Base-by-base conservation (phyloP, 2,888 invertebrate genomes). In the Arrhopalites spinosus region DNA sequence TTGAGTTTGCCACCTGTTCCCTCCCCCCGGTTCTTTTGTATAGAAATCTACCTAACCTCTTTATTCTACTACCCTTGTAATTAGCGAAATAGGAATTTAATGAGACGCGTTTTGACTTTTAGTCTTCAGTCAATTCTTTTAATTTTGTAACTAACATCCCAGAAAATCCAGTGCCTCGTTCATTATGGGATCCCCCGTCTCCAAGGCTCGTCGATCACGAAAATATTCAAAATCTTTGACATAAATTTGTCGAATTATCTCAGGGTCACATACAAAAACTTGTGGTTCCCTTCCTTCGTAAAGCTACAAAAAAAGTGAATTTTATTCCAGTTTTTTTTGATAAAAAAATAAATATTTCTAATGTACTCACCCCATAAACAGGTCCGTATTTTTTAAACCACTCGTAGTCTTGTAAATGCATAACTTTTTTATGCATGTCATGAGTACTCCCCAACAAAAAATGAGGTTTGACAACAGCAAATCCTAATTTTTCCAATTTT, bases 391-490 rank as follows among this genome's bases (percentile, higher is more conserved):
- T 67, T 8, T 69, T 30, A 45, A 73, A 76, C 53, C 78, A 66
- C 20, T 78, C 76, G 23, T 73, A 25, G 27, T 78, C 78, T 36
- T 56, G 67, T 0, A 74, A 36, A 43, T 76, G 74, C 43, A 17
- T 68, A 0, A 74, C 59, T n/a, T 74, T 50, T 45, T 68, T 63
- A 17, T 76, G 64, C 17, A 50, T 67, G 43, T 76, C 66, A 2
- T 74, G 74, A 20, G 63, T 61, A 64, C 76, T 76, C 27, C 78
- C 78, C 15, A 76, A 36, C 20, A 78, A 11, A 23, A 68, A 78
- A 29, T 78, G 78, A 1, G 78, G 78, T 45, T 75, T 78, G 17
- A 68, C 77, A 23, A 78, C 78, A 0, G 78, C 77, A 50, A 77
- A 77, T 23, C 78, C 78, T 13, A 78, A 53, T 63, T 73, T 78